Base-by-base conservation (phyloP, 92 coral and sea anemone species). In the Pocillopora meandrina region DNA sequence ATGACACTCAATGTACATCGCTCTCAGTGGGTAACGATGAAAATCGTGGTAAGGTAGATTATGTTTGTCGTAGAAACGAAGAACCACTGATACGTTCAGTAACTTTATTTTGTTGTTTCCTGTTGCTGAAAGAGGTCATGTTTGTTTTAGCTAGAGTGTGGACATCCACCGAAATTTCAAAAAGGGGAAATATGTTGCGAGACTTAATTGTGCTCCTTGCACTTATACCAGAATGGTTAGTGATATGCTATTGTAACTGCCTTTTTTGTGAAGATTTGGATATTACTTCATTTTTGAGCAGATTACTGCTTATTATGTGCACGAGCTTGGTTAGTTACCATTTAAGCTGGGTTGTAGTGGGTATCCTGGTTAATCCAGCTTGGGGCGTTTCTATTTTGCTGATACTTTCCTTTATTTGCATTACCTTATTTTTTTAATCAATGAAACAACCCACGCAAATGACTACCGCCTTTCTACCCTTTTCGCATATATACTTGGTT, bases 341-440 rank as follows among this genome's bases (percentile, higher is more conserved):
- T 64, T 52, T 79, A 14, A 64, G 61, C 62, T 79, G 83, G 83
- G 36, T 79, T 14, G 47, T 64, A 9, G 42, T 79, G 10, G 83
- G 83, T 16, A 79, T 79, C 15, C 65, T 65, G 83, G 20, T 79
- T 19, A 79, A 79, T 47, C 73, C 83, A 23, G 7, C 42, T 6
- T 79, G 83, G 83, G 73, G 83, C 15, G 0, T 79, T n/a, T 64
- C 83, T 64, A 72, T 79, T 35, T 58, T 76, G 42, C 34, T 76
- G 13, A 34, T 59, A 13, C 9, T 60, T 47, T 76, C 56, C 26
- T 1, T 76, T 61, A 16, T 60, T 61, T 20, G 20, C 16, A 68
- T 34, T 65, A 71, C 72, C 16, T 42, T 14, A 47, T 19, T 62
- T 77, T 31, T n/a, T 10, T 60, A 42, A 12, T 77, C 21, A 12